These are phyloP conservation scores for Thamnaconus septentrionalis DNA, from an alignment of 2,113 vertebrate species.

Conservation along the genomic window DNA sequence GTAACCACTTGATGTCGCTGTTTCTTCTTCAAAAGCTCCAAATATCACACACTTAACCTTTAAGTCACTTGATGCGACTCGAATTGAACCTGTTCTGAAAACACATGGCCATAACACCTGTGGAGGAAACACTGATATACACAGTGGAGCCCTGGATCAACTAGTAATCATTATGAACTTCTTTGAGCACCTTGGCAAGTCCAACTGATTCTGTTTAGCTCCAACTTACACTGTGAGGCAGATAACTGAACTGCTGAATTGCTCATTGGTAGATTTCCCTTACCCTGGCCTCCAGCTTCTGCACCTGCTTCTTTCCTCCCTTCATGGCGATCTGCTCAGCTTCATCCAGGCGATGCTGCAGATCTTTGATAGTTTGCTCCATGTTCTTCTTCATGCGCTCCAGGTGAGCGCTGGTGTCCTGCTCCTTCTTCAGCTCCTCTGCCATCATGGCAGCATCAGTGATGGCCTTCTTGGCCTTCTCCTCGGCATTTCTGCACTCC, in stretches of 20 bases:
- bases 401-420: constrained; percentile 87
- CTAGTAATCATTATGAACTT: no score
- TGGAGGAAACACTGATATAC: no score
- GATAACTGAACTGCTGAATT: neutral
- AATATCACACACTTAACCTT: no score
- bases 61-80: no score
- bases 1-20: no score
- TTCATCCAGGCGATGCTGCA: constrained; percentile 78
- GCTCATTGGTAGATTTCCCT: constrained; percentile 16
- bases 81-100: no score
- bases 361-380: constrained; percentile 74
- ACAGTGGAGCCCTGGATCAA: no score
- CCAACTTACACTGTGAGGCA: no score
- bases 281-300: constrained; percentile 77
- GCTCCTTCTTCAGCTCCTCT: constrained; percentile 90
- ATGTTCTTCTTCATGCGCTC: constrained; percentile 82
- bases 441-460: constrained; percentile 85
- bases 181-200: no score
- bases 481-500: constrained; percentile 71
- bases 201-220: no score
- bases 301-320: constrained; percentile 79
- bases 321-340: constrained; percentile 83
- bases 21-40: no score
- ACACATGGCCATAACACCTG: no score
- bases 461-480: constrained; percentile 71